phyloP scores from a whole-genome alignment of 35 echinoderm and acorn worm species.

The Strongylocentrotus purpuratus region DNA sequence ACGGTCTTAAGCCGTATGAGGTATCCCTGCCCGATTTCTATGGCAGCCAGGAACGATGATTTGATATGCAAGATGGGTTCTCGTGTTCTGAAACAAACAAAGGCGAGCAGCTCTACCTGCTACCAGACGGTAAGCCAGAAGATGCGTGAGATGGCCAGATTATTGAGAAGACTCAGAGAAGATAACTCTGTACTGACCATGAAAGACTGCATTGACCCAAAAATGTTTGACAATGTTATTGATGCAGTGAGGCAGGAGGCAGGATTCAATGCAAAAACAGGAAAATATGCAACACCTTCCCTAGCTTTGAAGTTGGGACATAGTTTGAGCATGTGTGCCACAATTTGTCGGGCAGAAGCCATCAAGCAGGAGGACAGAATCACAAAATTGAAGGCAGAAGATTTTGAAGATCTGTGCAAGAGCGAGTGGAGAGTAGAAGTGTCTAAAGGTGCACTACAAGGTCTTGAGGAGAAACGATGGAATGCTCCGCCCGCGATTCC shows the following conservation, averaged over 20 bases:
- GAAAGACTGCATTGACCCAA: constrained; percentile 27
- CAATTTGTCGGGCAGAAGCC: constrained; percentile 55
- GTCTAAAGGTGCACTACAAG: constrained; percentile 39
- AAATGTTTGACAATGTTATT: constrained; percentile 54
- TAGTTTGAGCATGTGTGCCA: constrained; percentile 38
- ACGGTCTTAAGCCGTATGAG: constrained; percentile 43
- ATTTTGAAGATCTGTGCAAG: constrained; percentile 47
- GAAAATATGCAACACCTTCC: constrained; percentile 52
- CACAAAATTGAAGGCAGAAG: background rate
- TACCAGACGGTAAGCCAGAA: constrained; percentile 62
- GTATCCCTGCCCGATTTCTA: constrained; percentile 16
- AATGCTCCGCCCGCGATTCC: constrained; percentile 61
- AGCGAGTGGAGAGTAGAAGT: constrained; percentile 52
- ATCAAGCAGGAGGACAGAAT: constrained; percentile 25
- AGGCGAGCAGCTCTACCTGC: background rate
- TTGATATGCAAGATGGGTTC: constrained; percentile 55
- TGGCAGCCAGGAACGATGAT: constrained; percentile 46
- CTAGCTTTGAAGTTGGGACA: constrained; percentile 65
- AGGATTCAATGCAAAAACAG: constrained; percentile 39
- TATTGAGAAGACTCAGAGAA: constrained; percentile 46
- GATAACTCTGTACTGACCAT: too few species aligned
- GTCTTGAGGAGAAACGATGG: constrained; percentile 54
- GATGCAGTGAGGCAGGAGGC: constrained; percentile 45
- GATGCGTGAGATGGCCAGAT: constrained; percentile 65
- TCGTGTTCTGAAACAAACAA: constrained; percentile 25